Percentiles rank a stretch among this genome's conserved stretches.
Conservation (phyloP, 2,888 invertebrate genomes). For the Allacma fusca region DNA sequence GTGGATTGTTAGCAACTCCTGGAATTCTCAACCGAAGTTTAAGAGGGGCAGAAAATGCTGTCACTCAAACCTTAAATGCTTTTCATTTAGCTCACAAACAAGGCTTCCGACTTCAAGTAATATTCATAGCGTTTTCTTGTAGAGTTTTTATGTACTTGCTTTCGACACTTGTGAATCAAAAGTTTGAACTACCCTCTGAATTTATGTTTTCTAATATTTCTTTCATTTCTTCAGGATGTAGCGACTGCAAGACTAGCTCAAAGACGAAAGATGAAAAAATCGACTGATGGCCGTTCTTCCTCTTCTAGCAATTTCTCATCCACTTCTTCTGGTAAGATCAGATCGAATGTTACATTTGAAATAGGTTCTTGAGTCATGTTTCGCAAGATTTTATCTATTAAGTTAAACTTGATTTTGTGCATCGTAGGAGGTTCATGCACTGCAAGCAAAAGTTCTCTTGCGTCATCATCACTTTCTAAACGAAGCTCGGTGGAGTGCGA, state of each 20-base stretch:
- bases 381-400: constrained; percentile 17
- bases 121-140: no score
- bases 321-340: constrained; percentile 59
- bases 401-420: constrained; percentile 14
- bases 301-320: constrained; percentile 66
- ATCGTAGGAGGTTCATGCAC: constrained; percentile 62
- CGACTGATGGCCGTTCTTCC: constrained; percentile 65
- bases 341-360: not conserved
- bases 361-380: constrained; percentile 28
- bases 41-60: constrained; percentile 67
- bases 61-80: constrained; percentile 74
- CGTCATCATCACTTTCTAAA: constrained; percentile 58
- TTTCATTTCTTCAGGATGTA: constrained; percentile 72
- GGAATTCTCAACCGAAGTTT: constrained; percentile 67
- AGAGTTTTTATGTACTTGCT: no score
- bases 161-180: constrained; percentile 39
- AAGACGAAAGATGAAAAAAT: constrained; percentile 71
- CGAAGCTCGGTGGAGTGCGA: constrained; percentile 56
- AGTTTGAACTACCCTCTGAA: not conserved
- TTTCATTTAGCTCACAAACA: constrained; percentile 75
- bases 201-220: constrained; percentile 46
- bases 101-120: constrained; percentile 74
- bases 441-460: constrained; percentile 59
- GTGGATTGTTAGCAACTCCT: constrained; percentile 69
- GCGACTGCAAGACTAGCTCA: constrained; percentile 76